A percentile compares a stretch with the other conserved stretches of the same genome.
These are phyloP conservation scores for Otocyon megalotis DNA, from an alignment of 2,113 vertebrate species.

Conservation along the genomic window DNA sequence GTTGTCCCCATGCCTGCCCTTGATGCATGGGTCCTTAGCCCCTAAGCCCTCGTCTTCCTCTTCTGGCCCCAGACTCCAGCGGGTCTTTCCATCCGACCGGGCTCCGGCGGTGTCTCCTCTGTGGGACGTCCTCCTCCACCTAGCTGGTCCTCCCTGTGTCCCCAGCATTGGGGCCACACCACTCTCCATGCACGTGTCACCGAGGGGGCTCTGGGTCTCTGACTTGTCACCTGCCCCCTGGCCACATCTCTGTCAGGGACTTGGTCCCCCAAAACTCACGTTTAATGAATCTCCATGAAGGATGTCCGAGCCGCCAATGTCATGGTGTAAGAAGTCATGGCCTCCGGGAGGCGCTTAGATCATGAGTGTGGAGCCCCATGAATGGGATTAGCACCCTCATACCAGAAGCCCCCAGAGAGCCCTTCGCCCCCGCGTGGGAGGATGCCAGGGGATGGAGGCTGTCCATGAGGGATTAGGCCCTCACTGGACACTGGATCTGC, in stretches of 20 bases:
- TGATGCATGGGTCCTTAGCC: neutral
- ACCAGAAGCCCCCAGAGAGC: neutral
- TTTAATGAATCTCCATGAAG: neutral
- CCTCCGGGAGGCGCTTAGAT: neutral
- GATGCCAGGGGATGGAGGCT: neutral
- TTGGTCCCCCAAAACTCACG: rapidly evolving
- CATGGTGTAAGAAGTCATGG: neutral
- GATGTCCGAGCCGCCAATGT: rapidly evolving
- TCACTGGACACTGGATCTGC: no score
- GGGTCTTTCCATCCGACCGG: rapidly evolving
- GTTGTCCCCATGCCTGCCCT: neutral
- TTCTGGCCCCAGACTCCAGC: rapidly evolving
- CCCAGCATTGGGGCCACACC: rapidly evolving
- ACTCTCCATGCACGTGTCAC: rapidly evolving
- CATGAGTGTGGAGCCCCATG: rapidly evolving
- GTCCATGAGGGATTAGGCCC: neutral
- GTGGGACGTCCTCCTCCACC: neutral
- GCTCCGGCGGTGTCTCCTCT: neutral
- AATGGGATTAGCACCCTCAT: no score
- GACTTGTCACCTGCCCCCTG: neutral
- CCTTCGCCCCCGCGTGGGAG: rapidly evolving
- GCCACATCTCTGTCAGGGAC: no score
- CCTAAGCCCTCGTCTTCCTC: neutral
- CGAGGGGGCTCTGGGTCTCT: rapidly evolving
- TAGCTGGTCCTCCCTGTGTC: neutral